These are phyloP conservation scores for Lytechinus variegatus DNA, from an alignment of 35 echinoderm and acorn worm genomes.

Conservation along the genomic window DNA sequence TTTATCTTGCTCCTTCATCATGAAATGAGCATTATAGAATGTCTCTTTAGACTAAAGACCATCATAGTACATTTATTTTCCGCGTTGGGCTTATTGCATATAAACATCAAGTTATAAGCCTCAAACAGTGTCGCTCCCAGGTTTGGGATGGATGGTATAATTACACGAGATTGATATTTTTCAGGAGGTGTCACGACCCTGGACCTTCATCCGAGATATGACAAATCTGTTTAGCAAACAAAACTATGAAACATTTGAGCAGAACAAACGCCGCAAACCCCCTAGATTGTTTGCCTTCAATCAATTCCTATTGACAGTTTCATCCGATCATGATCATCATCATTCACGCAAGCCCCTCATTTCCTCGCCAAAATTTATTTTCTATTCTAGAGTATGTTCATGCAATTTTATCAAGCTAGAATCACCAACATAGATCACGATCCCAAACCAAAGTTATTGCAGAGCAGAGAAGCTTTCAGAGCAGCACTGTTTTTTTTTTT, in stretches of 20 bases:
- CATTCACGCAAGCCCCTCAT: slow-evolving; percentile 3
- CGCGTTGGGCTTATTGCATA: background rate
- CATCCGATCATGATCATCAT: background rate
- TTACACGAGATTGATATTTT: slow-evolving; percentile 12
- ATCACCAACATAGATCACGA: too few relatives aligned
- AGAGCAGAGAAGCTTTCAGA: too few relatives aligned
- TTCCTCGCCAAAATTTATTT: background rate
- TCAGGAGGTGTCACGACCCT: slow-evolving; percentile 35
- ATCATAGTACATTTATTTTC: too few relatives aligned
- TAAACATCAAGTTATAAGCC: background rate
- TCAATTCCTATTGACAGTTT: background rate
- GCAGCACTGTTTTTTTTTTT: too few relatives aligned
- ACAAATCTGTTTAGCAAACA: slow-evolving; percentile 32
- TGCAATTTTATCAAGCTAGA: too few relatives aligned
- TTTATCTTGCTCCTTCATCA: too few relatives aligned
- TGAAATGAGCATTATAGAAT: too few relatives aligned
- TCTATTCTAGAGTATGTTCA: background rate
- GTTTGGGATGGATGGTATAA: background rate
- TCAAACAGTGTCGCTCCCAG: background rate
- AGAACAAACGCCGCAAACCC: slow-evolving; percentile 9
- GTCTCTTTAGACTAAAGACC: too few relatives aligned
- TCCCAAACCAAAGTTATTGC: too few relatives aligned
- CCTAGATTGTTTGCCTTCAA: slow-evolving; percentile 11
- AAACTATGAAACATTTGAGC: slow-evolving; percentile 26
- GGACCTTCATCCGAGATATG: background rate